Conservation (phyloP, 2,113 vertebrate species). For the Myiozetetes cayanensis region DNA sequence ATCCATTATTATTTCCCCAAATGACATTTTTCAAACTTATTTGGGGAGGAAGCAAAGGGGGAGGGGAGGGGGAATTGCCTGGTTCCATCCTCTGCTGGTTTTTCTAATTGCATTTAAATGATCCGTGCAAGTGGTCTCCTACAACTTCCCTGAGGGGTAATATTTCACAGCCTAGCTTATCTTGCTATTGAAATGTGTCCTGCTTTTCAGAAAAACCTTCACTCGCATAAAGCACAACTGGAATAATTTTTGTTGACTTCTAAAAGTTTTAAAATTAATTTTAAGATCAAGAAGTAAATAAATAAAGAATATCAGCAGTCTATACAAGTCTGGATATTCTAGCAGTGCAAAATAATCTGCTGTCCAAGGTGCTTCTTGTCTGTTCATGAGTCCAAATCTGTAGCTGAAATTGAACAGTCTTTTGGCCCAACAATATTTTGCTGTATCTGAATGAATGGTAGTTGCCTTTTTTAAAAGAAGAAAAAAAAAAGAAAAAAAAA, state of each 20-base stretch:
- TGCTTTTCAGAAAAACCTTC: constrained; percentile 25
- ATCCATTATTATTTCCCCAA: constrained; percentile 7
- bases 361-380: neutral
- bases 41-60: neutral
- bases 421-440: neutral
- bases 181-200: constrained; percentile 7
- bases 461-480: neutral
- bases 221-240: neutral
- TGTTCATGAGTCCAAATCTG: neutral
- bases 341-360: neutral
- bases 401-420: neutral
- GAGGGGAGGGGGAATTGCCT: constrained; percentile 34
- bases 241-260: neutral
- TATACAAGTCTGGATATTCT: neutral
- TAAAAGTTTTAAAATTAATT: neutral
- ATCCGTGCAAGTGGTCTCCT: constrained; percentile 53
- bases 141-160: constrained; percentile 41
- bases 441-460: neutral
- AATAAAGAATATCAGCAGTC: neutral
- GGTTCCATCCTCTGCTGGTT: constrained; percentile 55
- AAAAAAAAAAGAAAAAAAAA: neutral
- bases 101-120: constrained; percentile 69
- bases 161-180: constrained; percentile 63
- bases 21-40: constrained; percentile 19
- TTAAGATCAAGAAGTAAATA: neutral